Evolutionary conservation across 2,113 vertebrate genomes (phyloP), one percentile per base, ranked within the genome.

Genomic region (Galbula dea): DNA sequence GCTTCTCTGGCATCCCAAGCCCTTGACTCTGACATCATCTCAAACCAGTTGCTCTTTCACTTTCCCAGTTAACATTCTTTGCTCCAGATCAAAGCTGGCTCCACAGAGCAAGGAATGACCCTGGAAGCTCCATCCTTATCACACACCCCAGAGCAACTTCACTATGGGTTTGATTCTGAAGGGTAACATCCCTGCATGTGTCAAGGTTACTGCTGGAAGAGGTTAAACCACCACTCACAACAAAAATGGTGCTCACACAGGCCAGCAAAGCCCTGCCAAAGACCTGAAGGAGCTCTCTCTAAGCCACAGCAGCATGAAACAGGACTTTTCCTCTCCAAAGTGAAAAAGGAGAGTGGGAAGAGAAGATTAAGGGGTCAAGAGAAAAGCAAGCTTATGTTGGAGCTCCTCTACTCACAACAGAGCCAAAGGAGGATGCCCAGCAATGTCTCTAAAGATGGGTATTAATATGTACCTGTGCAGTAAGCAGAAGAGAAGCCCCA

Each of bases 1-100:
- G 46, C 65, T 10, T 14, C 2, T 1, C n/a, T 2, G 2, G 18
- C 3, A 10, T 8, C 61, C 32, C 23, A 34, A 67, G 45, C 6
- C 82, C 76, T 65, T 26, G 18, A 36, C 7, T 2, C 23, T 6
- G 2, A 32, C 41, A 12, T 61, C 34, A 1, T 2, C n/a, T 10
- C 76, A 59, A 39, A 69, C 34, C 17, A 52, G 49, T 26, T 9
- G 52, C 43, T 74, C 59, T 82, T 58, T n/a, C 2, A 0, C 43
- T 12, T 73, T 62, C 54, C n/a, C 67, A 58, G 30, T 30, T 29
- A 6, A n/a, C 49, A 5, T 45, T 34, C 59, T 22, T 12, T 26
- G 45, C 18, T 51, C 34, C 2, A 59, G 81, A 12, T 27, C 58
- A 49, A 54, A 58, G 71, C 27, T 19, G 21, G 26, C 15, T 30